phyloP scores from a whole-genome alignment of 2,797 vertebrate genomes.

The Lacerta bilineata region DNA sequence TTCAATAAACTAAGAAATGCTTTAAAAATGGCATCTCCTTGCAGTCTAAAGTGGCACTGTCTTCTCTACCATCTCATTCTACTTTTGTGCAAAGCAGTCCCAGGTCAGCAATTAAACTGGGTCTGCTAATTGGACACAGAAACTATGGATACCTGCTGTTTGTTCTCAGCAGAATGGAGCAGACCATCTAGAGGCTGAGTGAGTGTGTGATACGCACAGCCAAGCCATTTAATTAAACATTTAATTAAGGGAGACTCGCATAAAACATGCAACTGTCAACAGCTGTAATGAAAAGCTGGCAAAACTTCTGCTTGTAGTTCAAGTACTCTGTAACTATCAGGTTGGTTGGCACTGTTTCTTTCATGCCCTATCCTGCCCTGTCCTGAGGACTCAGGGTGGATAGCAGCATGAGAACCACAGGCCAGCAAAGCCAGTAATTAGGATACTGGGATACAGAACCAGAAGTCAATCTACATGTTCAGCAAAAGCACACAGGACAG shows the following conservation, averaged over 20 bases:
- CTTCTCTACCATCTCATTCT: neutral
- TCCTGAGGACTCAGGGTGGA: slow-evolving; percentile 18
- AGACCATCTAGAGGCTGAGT: neutral
- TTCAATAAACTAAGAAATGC: no score
- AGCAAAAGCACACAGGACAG: neutral
- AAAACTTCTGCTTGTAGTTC: neutral
- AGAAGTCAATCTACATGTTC: neutral
- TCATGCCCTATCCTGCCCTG: neutral
- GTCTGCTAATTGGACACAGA: neutral
- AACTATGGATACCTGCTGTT: neutral
- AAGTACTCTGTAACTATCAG: neutral
- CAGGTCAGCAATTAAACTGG: neutral
- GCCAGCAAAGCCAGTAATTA: neutral
- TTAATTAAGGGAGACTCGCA: slow-evolving; percentile 1
- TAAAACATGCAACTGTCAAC: neutral
- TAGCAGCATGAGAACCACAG: neutral
- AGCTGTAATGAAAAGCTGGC: neutral
- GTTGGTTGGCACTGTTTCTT: neutral
- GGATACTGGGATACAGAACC: neutral
- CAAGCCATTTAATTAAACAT: slow-evolving; percentile 16
- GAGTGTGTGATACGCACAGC: neutral
- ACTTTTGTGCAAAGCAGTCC: neutral
- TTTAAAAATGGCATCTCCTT: neutral
- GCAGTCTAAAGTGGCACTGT: neutral
- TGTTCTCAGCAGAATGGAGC: neutral